Percentiles rank a stretch among this genome's conserved stretches.
Conservation (phyloP, 2,113 vertebrate species). For the Sterrhoptilus dennistouni region DNA sequence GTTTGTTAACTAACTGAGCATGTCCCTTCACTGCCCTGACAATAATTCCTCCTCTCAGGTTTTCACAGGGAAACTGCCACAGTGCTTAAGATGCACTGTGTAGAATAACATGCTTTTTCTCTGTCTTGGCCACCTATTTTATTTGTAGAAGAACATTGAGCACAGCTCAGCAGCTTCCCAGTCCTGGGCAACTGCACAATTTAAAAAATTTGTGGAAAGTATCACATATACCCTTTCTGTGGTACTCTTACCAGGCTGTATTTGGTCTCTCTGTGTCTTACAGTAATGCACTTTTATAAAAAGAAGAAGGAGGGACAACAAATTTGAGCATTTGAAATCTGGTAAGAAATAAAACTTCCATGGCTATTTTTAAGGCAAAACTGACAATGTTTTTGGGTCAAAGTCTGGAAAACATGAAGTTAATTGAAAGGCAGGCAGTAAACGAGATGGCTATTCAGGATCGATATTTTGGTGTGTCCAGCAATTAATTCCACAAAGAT, state of each 20-base stretch:
- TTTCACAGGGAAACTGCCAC: neutral
- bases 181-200: neutral
- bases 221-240: neutral
- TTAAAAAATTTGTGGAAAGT: neutral
- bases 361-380: neutral
- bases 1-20: constrained; percentile 4
- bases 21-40: neutral
- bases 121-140: neutral
- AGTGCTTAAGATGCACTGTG: neutral
- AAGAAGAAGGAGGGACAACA: neutral
- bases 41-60: neutral
- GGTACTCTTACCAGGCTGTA: neutral
- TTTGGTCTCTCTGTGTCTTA: neutral
- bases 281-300: neutral
- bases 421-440: neutral
- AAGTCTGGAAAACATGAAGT: neutral
- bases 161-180: neutral
- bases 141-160: neutral
- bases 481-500: neutral
- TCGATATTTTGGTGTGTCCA: neutral
- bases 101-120: neutral
- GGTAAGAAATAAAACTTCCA: neutral
- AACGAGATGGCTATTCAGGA: neutral
- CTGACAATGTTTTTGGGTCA: neutral
- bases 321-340: neutral